phyloP scores from a whole-genome alignment of 2,888 invertebrate species.

The Xestia rhomboidea region DNA sequence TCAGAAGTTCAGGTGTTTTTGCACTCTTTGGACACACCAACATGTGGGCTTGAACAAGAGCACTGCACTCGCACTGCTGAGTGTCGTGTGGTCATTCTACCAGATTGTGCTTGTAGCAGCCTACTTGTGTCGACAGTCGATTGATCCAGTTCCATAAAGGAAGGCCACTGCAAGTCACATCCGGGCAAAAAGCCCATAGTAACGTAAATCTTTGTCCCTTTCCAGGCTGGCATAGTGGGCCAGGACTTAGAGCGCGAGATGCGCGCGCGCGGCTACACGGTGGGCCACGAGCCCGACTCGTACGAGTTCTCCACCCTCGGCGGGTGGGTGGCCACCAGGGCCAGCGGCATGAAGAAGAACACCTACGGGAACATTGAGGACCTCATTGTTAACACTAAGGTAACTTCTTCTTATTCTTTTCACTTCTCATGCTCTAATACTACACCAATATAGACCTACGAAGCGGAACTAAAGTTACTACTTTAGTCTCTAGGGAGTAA shows the following conservation, averaged over 20 bases:
- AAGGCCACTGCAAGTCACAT: not conserved
- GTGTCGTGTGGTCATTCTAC: not conserved
- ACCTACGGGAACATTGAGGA: slow-evolving; percentile 99
- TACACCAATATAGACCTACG: too few species aligned
- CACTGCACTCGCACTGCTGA: too few species aligned
- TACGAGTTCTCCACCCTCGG: slow-evolving; percentile 99
- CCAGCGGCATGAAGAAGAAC: slow-evolving; percentile 99
- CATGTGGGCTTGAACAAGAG: not conserved
- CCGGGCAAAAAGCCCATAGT: not conserved
- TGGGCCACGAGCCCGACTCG: slow-evolving; percentile 99
- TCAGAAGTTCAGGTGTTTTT: not conserved
- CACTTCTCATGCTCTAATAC: too few species aligned
- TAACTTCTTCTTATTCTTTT: slow-evolving; percentile 79
- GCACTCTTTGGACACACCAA: not conserved
- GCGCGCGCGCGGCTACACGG: slow-evolving; percentile 94
- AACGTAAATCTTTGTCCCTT: slow-evolving; percentile 75
- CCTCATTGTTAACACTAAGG: slow-evolving; percentile 96
- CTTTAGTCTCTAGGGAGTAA: too few species aligned
- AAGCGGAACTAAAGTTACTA: too few species aligned
- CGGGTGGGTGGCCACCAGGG: slow-evolving; percentile 99
- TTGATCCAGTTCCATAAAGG: not conserved
- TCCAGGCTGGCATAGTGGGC: slow-evolving; percentile 97
- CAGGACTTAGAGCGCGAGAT: slow-evolving; percentile 98
- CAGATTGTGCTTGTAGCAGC: not conserved
- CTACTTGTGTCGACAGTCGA: not conserved